A percentile compares a stretch with the other conserved stretches of the same genome.
These are phyloP conservation scores for Galbula dea DNA, from an alignment of 2,113 vertebrate species.

Conservation along the genomic window DNA sequence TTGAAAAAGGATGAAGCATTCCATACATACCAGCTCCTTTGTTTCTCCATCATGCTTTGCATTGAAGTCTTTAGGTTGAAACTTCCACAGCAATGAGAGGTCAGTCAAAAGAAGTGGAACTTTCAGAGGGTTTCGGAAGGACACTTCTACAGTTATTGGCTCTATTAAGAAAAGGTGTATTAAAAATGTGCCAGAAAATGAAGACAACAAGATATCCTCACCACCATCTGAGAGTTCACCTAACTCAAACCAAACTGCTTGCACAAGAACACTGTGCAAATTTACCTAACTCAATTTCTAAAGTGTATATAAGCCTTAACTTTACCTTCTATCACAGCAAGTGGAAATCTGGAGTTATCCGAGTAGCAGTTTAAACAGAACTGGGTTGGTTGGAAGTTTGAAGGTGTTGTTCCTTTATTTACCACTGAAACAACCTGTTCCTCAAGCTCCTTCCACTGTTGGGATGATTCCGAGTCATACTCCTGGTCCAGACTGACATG, in stretches of 20 bases:
- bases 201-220: neutral
- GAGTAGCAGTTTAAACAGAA: constrained; percentile 92
- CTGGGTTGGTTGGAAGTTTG: constrained; percentile 86
- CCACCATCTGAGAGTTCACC: neutral
- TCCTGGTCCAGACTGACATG: constrained; percentile 95
- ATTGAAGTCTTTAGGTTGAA: constrained; percentile 78
- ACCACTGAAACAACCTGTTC: constrained; percentile 85
- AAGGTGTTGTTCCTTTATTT: constrained; percentile 81
- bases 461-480: constrained; percentile 86
- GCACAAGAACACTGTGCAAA: neutral
- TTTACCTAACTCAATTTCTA: neutral
- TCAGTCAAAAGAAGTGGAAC: constrained; percentile 87
- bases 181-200: neutral
- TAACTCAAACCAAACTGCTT: neutral
- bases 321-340: constrained; percentile 90
- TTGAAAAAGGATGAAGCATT: constrained; percentile 21
- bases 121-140: constrained; percentile 92
- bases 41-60: constrained; percentile 61
- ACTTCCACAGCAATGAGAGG: constrained; percentile 92
- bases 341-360: constrained; percentile 87
- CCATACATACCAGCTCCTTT: constrained; percentile 79
- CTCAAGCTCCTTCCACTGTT: constrained; percentile 91
- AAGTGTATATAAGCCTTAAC: neutral
- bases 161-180: constrained; percentile 73
- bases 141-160: constrained; percentile 92